A percentile compares a stretch with the other conserved stretches of the same genome.
Evolutionary conservation across 2,888 invertebrate genomes (phyloP).

Genomic region (Sepioteuthis lessoniana): DNA sequence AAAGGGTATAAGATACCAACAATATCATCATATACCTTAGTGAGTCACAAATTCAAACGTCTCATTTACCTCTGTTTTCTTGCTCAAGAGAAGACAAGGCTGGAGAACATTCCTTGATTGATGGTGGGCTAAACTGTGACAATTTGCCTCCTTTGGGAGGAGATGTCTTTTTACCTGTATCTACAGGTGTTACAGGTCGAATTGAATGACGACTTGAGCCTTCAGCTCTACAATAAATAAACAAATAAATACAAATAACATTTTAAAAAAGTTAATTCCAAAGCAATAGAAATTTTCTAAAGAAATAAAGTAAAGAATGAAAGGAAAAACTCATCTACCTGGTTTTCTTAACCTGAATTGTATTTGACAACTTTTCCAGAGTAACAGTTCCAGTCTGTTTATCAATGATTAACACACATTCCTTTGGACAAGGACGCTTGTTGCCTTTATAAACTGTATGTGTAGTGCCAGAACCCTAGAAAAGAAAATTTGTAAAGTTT

Average conservation of each 20-base stretch:
- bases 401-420: constrained; percentile 95
- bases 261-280: background rate
- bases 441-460: constrained; percentile 96
- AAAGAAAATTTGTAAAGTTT: background rate
- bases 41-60: too few relatives aligned
- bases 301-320: too few relatives aligned
- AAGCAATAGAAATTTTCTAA: background rate
- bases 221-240: constrained; percentile 61
- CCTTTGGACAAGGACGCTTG: constrained; percentile 91
- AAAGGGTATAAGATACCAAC: too few relatives aligned
- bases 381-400: constrained; percentile 93
- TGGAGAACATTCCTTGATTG: constrained; percentile 42
- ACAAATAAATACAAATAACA: background rate
- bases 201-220: constrained; percentile 61
- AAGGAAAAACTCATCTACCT: constrained; percentile 60
- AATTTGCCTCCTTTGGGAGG: constrained; percentile 55
- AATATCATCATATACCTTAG: too few relatives aligned
- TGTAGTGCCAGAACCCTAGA: constrained; percentile 86
- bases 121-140: constrained; percentile 24
- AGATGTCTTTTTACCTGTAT: constrained; percentile 60
- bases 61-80: constrained; percentile 35
- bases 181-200: constrained; percentile 69
- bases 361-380: constrained; percentile 90
- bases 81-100: constrained; percentile 13
- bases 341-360: constrained; percentile 79